phyloP scores from a whole-genome alignment of 2,888 invertebrate species.

The Tetragonisca angustula region DNA sequence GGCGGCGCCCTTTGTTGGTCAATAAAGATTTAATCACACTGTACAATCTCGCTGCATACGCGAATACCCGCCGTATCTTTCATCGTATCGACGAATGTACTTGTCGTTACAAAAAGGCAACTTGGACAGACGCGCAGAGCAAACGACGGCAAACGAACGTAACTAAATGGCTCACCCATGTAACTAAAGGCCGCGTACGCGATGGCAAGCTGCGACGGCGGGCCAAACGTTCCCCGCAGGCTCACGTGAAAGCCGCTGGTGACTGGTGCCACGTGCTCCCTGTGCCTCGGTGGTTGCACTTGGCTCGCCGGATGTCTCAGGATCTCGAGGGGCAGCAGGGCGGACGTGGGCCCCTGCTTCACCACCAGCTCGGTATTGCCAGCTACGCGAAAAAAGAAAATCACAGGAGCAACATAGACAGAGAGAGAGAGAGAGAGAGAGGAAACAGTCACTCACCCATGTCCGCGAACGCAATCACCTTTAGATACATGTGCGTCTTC shows the following conservation, averaged over 20 bases:
- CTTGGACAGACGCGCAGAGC: no score
- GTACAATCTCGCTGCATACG: no score
- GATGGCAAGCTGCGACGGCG: conserved; percentile 88
- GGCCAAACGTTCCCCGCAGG: conserved; percentile 87
- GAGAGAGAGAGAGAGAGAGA: no score
- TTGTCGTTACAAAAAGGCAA: no score
- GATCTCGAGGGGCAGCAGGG: conserved; percentile 86
- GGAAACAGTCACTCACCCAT: conserved; percentile 83
- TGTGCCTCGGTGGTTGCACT: conserved; percentile 79
- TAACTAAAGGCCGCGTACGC: conserved; percentile 90
- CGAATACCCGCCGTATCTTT: no score
- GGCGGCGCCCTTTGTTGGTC: no score
- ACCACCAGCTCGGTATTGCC: conserved; percentile 87
- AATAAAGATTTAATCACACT: no score
- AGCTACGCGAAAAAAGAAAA: conserved; percentile 78
- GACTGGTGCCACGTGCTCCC: conserved; percentile 87
- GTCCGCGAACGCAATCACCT: conserved; percentile 86
- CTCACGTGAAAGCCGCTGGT: conserved; percentile 89
- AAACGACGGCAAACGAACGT: no score
- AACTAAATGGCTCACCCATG: conserved; percentile 85
- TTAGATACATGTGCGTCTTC: conserved; percentile 88
- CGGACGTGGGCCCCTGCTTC: conserved; percentile 89
- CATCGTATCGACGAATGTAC: no score
- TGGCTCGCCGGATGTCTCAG: conserved; percentile 85
- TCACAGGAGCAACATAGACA: no score